phyloP scores from a whole-genome alignment of 2,113 vertebrate genomes.

The Astur gentilis region DNA sequence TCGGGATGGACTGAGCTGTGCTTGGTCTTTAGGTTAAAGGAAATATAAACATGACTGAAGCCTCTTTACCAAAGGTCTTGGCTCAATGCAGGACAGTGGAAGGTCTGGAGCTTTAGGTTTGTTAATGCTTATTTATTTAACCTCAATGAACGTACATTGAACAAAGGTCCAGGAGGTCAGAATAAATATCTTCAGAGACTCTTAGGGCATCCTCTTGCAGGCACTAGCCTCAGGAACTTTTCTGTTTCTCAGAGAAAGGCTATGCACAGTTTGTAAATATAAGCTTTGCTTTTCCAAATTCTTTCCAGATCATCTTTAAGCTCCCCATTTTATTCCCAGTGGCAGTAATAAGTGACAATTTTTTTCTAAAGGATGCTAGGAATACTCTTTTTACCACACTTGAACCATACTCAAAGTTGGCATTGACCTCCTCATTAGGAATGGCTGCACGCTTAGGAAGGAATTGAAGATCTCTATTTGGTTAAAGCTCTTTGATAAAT shows the following conservation, averaged over 20 bases:
- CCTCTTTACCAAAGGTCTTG: conserved; percentile 2
- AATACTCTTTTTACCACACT: neutral
- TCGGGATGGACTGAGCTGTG: neutral
- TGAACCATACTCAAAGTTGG: neutral
- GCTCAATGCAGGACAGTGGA: neutral
- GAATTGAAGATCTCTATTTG: neutral
- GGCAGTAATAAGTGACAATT: neutral
- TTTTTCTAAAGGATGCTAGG: neutral
- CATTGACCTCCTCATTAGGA: neutral
- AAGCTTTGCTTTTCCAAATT: neutral
- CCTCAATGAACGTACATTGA: neutral
- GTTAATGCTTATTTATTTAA: conserved; percentile 38
- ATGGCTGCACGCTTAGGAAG: neutral
- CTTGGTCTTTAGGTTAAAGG: neutral
- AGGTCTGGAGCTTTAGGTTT: neutral
- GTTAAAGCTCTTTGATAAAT: neutral
- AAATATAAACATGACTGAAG: conserved; percentile 7
- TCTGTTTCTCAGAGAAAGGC: neutral
- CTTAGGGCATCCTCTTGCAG: neutral
- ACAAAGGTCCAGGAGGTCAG: neutral
- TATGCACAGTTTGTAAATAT: neutral
- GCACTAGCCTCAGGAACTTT: neutral
- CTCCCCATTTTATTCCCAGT: neutral
- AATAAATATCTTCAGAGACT: neutral
- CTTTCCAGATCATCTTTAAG: neutral